A percentile compares a stretch with the other conserved stretches of the same genome.
Conservation (phyloP, 2,888 invertebrate species). For the Phyllotreta striolata region DNA sequence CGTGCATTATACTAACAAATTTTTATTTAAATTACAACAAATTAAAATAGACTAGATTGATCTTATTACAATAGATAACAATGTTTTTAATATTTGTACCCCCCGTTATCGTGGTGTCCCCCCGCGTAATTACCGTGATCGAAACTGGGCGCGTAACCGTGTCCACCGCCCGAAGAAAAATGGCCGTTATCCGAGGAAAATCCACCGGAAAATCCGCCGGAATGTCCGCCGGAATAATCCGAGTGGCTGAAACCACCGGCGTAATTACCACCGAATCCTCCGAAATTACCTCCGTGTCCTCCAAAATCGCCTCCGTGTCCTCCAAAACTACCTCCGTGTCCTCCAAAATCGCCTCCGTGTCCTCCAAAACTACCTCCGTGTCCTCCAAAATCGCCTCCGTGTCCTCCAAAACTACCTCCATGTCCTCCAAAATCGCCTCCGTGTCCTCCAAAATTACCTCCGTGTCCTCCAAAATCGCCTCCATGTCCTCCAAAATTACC, state of each 20-base stretch:
- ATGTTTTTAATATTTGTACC: slow-evolving; percentile 49
- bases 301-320: slow-evolving; percentile 3
- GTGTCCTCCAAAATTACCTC: not conserved
- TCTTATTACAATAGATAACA: slow-evolving; percentile 6
- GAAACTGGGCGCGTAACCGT: slow-evolving; percentile 31
- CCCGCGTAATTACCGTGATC: slow-evolving; percentile 31
- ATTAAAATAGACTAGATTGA: slow-evolving; percentile 35
- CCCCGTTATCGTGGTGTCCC: slow-evolving; percentile 40
- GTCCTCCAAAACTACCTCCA: slow-evolving; percentile 4
- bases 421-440: slow-evolving; percentile 23
- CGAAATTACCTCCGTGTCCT: slow-evolving; percentile 9
- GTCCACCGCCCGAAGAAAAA: slow-evolving; percentile 25
- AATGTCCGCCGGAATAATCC: not conserved
- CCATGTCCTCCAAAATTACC: slow-evolving; percentile 16
- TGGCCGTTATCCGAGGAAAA: slow-evolving; percentile 29
- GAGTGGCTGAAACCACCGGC: slow-evolving; percentile 1
- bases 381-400: slow-evolving; percentile 13
- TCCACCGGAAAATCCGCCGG: slow-evolving; percentile 23
- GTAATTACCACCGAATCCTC: slow-evolving; percentile 5
- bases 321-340: slow-evolving; percentile 6
- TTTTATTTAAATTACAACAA: slow-evolving; percentile 17
- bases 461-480: not conserved
- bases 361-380: slow-evolving; percentile 4
- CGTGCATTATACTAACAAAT: not conserved
- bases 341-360: slow-evolving; percentile 7